phyloP scores from a whole-genome alignment of 23 tunicate species.

The Aplidium turbinatum region DNA sequence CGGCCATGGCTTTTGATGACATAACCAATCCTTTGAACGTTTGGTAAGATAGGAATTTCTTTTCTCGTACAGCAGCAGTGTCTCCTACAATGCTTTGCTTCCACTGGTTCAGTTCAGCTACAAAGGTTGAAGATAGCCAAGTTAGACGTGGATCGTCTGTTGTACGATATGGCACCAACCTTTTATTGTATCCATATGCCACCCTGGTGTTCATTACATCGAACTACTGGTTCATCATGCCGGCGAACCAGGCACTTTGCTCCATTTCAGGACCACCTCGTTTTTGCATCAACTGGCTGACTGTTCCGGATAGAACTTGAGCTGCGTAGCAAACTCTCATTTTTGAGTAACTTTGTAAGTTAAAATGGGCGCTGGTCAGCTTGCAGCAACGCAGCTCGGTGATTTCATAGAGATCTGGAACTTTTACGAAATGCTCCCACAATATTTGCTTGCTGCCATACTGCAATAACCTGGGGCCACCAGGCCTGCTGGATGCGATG shows the following conservation, averaged over 20 bases:
- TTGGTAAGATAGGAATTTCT: constrained; percentile 5
- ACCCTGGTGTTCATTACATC: constrained; percentile 20
- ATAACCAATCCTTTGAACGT: constrained; percentile 3
- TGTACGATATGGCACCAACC: constrained; percentile 7
- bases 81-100: background rate
- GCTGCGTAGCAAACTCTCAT: constrained; percentile 39
- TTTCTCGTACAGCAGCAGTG: constrained; percentile 1
- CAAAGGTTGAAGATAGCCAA: constrained; percentile 18
- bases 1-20: constrained; percentile 3
- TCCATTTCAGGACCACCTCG: constrained; percentile 34
- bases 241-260: constrained; percentile 38
- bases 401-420: constrained; percentile 11
- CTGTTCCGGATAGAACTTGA: constrained; percentile 16
- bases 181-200: background rate
- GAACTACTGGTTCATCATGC: constrained; percentile 22
- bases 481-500: constrained; percentile 17
- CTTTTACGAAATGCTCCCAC: constrained; percentile 23
- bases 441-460: background rate
- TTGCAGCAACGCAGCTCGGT: constrained; percentile 28
- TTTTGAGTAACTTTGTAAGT: constrained; percentile 25
- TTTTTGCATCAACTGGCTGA: constrained; percentile 3
- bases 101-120: constrained; percentile 6
- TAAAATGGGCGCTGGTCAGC: constrained; percentile 29
- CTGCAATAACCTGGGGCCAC: background rate
- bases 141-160: no score